Conservation (phyloP, 2,888 invertebrate genomes). For the Drosophila siamana region DNA sequence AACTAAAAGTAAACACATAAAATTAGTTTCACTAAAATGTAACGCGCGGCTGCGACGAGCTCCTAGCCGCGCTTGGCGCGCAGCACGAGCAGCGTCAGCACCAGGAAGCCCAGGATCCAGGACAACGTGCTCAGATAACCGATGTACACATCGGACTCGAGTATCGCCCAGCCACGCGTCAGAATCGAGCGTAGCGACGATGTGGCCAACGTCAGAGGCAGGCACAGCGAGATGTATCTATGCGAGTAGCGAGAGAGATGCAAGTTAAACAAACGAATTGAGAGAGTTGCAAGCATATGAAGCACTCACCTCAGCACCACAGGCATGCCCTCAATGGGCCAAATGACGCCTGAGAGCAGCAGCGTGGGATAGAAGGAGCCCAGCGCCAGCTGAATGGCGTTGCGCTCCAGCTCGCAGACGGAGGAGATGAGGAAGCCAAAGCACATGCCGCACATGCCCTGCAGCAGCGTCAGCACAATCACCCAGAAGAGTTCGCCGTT, state of each 20-base stretch:
- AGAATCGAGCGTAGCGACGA: constrained; percentile 94
- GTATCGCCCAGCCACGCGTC: constrained; percentile 94
- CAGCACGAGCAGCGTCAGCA: constrained; percentile 92
- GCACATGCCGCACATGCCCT: constrained; percentile 98
- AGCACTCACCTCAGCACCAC: constrained; percentile 88
- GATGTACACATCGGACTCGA: constrained; percentile 93
- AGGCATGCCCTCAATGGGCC: constrained; percentile 99
- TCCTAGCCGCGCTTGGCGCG: constrained; percentile 92
- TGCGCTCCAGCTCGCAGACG: constrained; percentile 95
- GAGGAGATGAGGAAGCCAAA: constrained; percentile 98
- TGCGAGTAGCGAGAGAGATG: background rate
- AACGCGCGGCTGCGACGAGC: constrained; percentile 18
- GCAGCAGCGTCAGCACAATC: constrained; percentile 93
- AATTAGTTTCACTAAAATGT: constrained; percentile 50
- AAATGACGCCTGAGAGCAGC: constrained; percentile 96
- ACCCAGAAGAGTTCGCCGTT: constrained; percentile 95
- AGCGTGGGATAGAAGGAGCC: constrained; percentile 98
- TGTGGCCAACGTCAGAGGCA: constrained; percentile 97
- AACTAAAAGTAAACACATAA: constrained; percentile 48
- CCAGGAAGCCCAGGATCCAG: constrained; percentile 94
- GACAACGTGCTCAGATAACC: constrained; percentile 94
- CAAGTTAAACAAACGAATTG: background rate
- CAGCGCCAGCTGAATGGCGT: constrained; percentile 96
- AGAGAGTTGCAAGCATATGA: background rate
- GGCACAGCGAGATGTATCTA: constrained; percentile 91